Evolutionary conservation across 2,113 vertebrate genomes (phyloP).

Genomic region (Actinemys pallida): DNA sequence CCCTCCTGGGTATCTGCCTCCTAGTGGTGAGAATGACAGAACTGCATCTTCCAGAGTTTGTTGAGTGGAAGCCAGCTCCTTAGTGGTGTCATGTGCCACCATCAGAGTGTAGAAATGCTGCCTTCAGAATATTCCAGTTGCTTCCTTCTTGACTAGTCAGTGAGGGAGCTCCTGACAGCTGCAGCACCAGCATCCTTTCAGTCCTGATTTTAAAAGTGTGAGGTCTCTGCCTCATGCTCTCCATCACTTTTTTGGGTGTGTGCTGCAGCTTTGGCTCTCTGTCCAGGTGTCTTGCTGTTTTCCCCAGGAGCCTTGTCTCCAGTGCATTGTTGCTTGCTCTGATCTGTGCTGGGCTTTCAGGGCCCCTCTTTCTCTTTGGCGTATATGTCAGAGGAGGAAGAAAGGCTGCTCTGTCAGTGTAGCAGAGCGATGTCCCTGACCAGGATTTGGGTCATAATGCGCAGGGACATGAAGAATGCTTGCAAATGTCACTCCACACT

Average conservation of each 20-base stretch:
- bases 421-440: background rate
- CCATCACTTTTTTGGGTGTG: too few relatives aligned
- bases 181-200: background rate
- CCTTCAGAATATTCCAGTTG: rapidly evolving
- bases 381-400: background rate
- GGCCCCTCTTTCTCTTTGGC: background rate
- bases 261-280: too few relatives aligned
- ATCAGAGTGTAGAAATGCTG: rapidly evolving
- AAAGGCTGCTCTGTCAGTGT: background rate
- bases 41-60: rapidly evolving
- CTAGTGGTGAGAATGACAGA: background rate
- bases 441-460: background rate
- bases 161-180: background rate
- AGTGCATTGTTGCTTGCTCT: background rate
- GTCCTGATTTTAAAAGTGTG: background rate
- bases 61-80: background rate
- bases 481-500: background rate
- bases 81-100: background rate
- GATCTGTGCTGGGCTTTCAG: background rate
- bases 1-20: background rate
- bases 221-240: background rate
- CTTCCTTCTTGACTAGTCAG: background rate
- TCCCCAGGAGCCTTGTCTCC: background rate
- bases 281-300: background rate
- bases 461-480: background rate